phyloP scores from a whole-genome alignment of 2,113 vertebrate genomes.

The Myotis yumanensis region DNA sequence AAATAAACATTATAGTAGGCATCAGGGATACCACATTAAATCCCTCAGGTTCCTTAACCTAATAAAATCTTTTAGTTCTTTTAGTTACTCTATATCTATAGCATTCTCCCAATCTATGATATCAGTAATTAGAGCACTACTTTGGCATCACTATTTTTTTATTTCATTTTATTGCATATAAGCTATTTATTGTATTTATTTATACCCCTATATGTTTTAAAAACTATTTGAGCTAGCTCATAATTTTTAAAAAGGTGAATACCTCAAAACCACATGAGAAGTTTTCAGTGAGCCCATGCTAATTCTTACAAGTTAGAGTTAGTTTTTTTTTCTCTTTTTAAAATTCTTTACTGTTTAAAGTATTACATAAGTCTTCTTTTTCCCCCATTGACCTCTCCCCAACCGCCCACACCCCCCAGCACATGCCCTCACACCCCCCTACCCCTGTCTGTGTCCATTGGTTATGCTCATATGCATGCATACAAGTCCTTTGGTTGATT shows the following conservation, averaged over 20 bases:
- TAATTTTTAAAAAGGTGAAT: neutral
- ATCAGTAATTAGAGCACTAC: constrained; percentile 23
- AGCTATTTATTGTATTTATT: neutral
- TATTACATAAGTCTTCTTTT: no score
- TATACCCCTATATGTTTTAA: neutral
- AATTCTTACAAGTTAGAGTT: neutral
- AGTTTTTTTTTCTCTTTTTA: no score
- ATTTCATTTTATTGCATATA: constrained; percentile 13
- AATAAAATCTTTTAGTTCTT: constrained; percentile 19
- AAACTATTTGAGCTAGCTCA: neutral
- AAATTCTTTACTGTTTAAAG: no score
- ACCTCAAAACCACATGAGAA: neutral
- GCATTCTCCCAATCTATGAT: neutral
- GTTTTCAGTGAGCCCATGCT: neutral
- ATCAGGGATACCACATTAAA: neutral
- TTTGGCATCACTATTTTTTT: neutral
- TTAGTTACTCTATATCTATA: neutral
- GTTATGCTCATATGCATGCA: no score
- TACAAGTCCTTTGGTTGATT: no score
- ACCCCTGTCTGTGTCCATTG: no score
- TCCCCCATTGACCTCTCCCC: no score
- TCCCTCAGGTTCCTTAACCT: constrained; percentile 10
- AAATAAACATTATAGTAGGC: constrained; percentile 2
- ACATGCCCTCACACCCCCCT: no score
- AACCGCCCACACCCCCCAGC: no score